A percentile compares a stretch with the other conserved stretches of the same genome.
These are phyloP conservation scores for Phyllotis vaccarum DNA, from an alignment of 2,797 vertebrate species.

Conservation along the genomic window DNA sequence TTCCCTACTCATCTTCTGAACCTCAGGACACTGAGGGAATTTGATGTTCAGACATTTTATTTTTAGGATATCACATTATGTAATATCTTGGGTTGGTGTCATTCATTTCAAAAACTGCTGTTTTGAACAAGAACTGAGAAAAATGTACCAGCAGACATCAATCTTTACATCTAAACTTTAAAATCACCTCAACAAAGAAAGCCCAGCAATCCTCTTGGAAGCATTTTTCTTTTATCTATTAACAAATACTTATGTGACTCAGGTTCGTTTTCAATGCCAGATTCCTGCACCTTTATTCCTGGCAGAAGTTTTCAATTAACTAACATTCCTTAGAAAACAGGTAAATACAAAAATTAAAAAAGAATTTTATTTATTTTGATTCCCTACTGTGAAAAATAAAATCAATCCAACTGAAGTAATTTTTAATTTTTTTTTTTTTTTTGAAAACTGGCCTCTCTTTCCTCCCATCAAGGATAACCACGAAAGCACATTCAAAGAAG, in stretches of 20 bases:
- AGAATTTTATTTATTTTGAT: conserved; percentile 77
- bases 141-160: conserved; percentile 68
- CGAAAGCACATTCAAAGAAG: conserved; percentile 17
- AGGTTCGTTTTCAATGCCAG: conserved; percentile 73
- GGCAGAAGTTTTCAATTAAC: conserved; percentile 72
- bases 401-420: conserved; percentile 37
- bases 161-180: conserved; percentile 64
- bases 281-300: conserved; percentile 41
- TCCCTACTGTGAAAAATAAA: conserved; percentile 66
- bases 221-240: conserved; percentile 70
- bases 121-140: conserved; percentile 78
- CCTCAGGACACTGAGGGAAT: conserved; percentile 76
- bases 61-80: conserved; percentile 78
- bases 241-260: conserved; percentile 72
- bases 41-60: conserved; percentile 77
- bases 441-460: conserved; percentile 64
- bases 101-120: conserved; percentile 70
- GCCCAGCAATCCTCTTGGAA: conserved; percentile 52
- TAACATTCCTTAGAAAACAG: conserved; percentile 78
- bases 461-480: conserved; percentile 33
- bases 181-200: conserved; percentile 2
- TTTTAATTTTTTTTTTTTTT: conserved; percentile 54
- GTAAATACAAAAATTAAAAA: conserved; percentile 54
- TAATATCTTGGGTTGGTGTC: conserved; percentile 71
- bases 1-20: conserved; percentile 57